Percentiles rank a stretch among this genome's conserved stretches.
phyloP scores from a whole-genome alignment of 2,797 vertebrate species.

The Semaprochilodus insignis region DNA sequence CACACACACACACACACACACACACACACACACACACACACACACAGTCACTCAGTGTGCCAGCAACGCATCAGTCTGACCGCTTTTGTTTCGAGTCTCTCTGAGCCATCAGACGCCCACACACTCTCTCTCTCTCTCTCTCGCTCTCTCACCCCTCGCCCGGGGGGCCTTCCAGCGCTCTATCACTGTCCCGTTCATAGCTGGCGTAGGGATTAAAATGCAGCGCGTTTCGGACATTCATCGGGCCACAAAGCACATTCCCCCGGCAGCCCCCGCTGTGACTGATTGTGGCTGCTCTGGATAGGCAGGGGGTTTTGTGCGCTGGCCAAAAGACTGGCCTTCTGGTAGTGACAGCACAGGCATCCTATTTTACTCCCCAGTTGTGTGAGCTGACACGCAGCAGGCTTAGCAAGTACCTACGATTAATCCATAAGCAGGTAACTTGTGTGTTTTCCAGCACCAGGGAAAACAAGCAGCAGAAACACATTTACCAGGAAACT shows the following conservation, averaged over 20 bases:
- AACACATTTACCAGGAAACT: no score
- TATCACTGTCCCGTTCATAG: not conserved
- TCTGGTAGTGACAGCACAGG: not conserved
- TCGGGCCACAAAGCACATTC: not conserved
- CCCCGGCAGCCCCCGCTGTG: not conserved
- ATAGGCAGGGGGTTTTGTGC: not conserved
- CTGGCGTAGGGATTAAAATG: not conserved
- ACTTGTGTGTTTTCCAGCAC: no score
- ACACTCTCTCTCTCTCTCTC: not conserved
- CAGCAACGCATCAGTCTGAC: not conserved
- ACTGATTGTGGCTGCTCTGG: not conserved
- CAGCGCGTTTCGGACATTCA: not conserved
- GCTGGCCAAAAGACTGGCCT: not conserved
- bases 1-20: no score
- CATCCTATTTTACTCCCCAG: not conserved
- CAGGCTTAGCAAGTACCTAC: no score
- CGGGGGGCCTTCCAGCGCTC: not conserved
- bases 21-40: not conserved
- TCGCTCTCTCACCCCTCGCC: not conserved
- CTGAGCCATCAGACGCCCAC: not conserved
- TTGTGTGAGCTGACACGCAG: not conserved
- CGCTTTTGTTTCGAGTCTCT: not conserved
- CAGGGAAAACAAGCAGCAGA: no score
- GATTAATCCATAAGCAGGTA: no score
- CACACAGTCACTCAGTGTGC: not conserved